phyloP scores from a whole-genome alignment of 2,888 invertebrate genomes.

The Eubasilissa splendida region DNA sequence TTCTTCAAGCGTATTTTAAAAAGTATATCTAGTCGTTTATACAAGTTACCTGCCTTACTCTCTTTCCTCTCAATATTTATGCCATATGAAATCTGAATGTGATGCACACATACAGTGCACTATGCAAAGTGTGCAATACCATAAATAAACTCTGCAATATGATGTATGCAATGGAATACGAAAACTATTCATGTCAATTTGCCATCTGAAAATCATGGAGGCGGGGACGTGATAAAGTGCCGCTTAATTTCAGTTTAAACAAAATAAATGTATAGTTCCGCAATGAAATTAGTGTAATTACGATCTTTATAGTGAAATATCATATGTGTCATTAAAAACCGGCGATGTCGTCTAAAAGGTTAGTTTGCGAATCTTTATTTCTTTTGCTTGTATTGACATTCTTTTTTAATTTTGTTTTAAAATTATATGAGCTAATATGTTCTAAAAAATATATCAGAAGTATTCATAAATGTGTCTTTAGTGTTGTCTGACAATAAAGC shows the following conservation, averaged over 20 bases:
- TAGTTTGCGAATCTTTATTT: constrained; percentile 29
- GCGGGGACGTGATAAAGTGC: constrained; percentile 42
- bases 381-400: constrained; percentile 34
- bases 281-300: constrained; percentile 30
- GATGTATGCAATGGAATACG: constrained; percentile 31
- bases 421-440: background rate
- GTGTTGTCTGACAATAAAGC: too few relatives aligned
- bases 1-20: too few relatives aligned
- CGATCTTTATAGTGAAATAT: constrained; percentile 4
- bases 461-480: too few relatives aligned
- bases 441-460: background rate
- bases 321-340: constrained; percentile 13
- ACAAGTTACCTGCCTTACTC: too few relatives aligned
- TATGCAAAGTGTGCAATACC: too few relatives aligned
- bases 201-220: constrained; percentile 48
- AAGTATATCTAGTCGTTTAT: too few relatives aligned
- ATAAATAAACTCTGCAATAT: background rate
- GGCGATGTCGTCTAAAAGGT: constrained; percentile 54
- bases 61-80: too few relatives aligned
- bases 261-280: constrained; percentile 28
- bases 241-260: constrained; percentile 39
- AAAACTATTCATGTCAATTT: constrained; percentile 42
- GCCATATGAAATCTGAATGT: too few relatives aligned
- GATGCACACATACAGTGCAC: too few relatives aligned
- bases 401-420: constrained; percentile 6